A percentile compares a stretch with the other conserved stretches of the same genome.
These are phyloP conservation scores for Popillia japonica DNA, from an alignment of 1,140 invertebrate species.

Conservation along the genomic window DNA sequence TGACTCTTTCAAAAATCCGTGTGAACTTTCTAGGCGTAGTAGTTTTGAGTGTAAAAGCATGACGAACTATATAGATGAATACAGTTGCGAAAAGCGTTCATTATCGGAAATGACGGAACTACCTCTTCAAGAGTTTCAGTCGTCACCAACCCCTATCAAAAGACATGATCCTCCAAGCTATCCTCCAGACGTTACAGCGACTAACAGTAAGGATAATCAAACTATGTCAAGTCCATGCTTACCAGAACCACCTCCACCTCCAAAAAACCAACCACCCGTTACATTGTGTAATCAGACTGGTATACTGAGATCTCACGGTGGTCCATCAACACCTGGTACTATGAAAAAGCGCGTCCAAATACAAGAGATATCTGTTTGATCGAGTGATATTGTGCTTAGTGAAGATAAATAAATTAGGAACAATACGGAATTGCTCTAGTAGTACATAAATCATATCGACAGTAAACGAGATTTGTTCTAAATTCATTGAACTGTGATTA, in stretches of 20 bases:
- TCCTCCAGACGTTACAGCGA: constrained; percentile 61
- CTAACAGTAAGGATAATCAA: constrained; percentile 57
- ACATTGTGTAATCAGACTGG: constrained; percentile 63
- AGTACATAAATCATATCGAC: constrained; percentile 17
- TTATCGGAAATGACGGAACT: constrained; percentile 72
- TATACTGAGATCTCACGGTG: constrained; percentile 67
- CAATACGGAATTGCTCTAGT: constrained; percentile 22
- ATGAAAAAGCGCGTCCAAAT: constrained; percentile 88
- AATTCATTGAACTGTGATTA: not conserved
- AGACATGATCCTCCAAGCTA: constrained; percentile 64
- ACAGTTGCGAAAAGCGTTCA: constrained; percentile 70
- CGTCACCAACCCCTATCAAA: constrained; percentile 67
- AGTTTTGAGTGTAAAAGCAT: constrained; percentile 61
- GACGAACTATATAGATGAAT: constrained; percentile 68
- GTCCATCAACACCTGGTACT: constrained; percentile 67
- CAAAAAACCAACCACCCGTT: constrained; percentile 64
- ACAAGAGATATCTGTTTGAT: constrained; percentile 86
- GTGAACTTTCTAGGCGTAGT: constrained; percentile 43
- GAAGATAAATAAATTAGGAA: constrained; percentile 14
- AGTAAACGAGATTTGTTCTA: not conserved
- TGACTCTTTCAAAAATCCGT: constrained; percentile 57
- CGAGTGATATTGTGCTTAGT: constrained; percentile 27
- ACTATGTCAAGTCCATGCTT: constrained; percentile 65
- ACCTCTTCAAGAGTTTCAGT: constrained; percentile 72
- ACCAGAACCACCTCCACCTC: constrained; percentile 75